A percentile compares a stretch with the other conserved stretches of the same genome.
These are phyloP conservation scores for Columba livia DNA, from an alignment of 2,113 vertebrate genomes.

Conservation along the genomic window DNA sequence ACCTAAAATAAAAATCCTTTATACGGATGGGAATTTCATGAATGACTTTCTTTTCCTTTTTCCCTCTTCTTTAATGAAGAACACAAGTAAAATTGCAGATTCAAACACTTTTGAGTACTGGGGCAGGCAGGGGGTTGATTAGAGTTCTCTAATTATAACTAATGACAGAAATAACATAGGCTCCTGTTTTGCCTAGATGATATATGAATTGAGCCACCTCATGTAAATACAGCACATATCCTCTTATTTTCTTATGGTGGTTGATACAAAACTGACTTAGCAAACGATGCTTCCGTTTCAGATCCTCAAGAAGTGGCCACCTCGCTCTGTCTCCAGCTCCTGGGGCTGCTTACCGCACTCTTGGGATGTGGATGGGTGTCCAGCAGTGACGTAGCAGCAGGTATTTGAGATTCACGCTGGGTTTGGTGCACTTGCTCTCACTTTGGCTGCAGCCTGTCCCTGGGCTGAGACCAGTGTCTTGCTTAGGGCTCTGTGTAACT, in stretches of 20 bases:
- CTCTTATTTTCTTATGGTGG: background rate
- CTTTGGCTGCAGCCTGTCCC: background rate
- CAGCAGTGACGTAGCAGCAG: accelerated
- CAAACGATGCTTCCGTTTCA: background rate
- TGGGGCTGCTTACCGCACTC: accelerated
- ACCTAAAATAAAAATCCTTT: background rate
- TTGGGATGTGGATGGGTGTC: background rate
- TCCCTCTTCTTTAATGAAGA: slow-evolving; percentile 34
- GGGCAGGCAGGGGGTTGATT: slow-evolving; percentile 67
- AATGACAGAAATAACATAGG: slow-evolving; percentile 63
- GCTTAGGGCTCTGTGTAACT: background rate
- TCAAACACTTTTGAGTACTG: slow-evolving; percentile 45
- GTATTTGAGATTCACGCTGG: background rate
- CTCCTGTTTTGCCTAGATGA: slow-evolving; percentile 40
- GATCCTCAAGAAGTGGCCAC: background rate
- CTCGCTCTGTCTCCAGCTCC: background rate
- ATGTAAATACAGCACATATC: background rate
- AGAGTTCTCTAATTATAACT: slow-evolving; percentile 63
- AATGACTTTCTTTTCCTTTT: slow-evolving; percentile 45
- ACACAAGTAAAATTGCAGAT: slow-evolving; percentile 50
- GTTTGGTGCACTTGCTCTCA: accelerated
- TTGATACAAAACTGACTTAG: background rate
- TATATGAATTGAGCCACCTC: background rate
- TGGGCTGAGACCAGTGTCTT: accelerated
- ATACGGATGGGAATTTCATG: slow-evolving; percentile 33